These are phyloP conservation scores for Resseliella maxima DNA, from an alignment of 2,888 invertebrate genomes.

Conservation along the genomic window DNA sequence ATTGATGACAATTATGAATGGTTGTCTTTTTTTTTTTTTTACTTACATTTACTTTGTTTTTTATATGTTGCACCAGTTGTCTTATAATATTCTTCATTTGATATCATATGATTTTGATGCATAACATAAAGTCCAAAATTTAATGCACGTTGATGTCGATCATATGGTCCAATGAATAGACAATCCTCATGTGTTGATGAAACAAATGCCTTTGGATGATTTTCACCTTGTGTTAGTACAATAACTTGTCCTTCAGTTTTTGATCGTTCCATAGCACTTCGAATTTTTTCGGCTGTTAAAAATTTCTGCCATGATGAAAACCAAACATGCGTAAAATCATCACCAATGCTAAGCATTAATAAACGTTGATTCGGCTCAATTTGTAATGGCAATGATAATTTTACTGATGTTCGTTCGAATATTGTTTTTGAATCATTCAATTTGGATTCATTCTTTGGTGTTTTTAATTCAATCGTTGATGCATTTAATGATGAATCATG, in stretches of 20 bases:
- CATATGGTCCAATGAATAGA: conserved; percentile 66
- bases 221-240: conserved; percentile 60
- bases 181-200: conserved; percentile 61
- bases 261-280: no score
- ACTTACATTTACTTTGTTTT: no score
- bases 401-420: conserved; percentile 62
- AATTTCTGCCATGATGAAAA: conserved; percentile 65
- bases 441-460: neutral
- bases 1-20: no score
- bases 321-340: conserved; percentile 67
- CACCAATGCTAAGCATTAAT: conserved; percentile 65
- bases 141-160: no score
- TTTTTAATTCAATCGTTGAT: neutral
- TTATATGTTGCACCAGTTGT: neutral
- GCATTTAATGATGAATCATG: neutral
- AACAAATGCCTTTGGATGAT: conserved; percentile 57
- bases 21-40: neutral
- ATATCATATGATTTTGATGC: neutral
- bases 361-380: conserved; percentile 64
- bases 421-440: conserved; percentile 62
- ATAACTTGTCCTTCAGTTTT: no score
- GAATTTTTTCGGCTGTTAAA: conserved; percentile 62
- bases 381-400: conserved; percentile 63
- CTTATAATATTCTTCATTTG: neutral
- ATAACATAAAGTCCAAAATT: conserved; percentile 59